These are phyloP conservation scores for Microctonus hyperodae DNA, from an alignment of 2,888 invertebrate species.

Conservation along the genomic window DNA sequence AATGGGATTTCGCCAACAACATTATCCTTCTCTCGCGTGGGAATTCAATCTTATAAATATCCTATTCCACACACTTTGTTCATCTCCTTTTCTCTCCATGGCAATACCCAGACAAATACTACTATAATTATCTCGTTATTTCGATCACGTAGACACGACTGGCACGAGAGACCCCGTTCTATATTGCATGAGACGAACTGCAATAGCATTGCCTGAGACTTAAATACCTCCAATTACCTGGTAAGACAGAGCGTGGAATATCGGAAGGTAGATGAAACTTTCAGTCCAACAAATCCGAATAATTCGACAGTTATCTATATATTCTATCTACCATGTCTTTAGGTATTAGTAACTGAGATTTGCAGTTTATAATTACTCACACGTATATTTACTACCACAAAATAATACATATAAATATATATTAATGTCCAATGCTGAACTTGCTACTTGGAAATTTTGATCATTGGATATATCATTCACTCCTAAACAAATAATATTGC, in stretches of 20 bases:
- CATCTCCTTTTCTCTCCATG: background rate
- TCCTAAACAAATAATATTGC: no score
- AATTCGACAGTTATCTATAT: constrained; percentile 6
- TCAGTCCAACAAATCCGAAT: constrained; percentile 27
- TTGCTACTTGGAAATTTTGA: constrained; percentile 2
- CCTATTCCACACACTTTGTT: background rate
- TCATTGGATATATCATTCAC: constrained; percentile 7
- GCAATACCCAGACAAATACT: constrained; percentile 14
- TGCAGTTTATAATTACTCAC: background rate
- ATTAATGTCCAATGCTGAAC: no score
- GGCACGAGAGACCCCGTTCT: constrained; percentile 26
- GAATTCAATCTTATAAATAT: constrained; percentile 7
- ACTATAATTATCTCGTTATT: constrained; percentile 39
- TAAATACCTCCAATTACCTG: constrained; percentile 48
- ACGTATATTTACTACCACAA: background rate
- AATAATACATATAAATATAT: background rate
- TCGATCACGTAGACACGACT: constrained; percentile 40
- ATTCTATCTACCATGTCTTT: background rate
- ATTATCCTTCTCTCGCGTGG: background rate
- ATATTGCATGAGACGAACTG: constrained; percentile 22
- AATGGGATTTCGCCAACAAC: background rate
- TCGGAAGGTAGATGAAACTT: constrained; percentile 24
- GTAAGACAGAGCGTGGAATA: constrained; percentile 18
- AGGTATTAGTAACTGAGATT: background rate
- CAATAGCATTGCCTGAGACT: constrained; percentile 43